Base-by-base conservation (phyloP, 2,113 vertebrate genomes). In the Scomber japonicus region DNA sequence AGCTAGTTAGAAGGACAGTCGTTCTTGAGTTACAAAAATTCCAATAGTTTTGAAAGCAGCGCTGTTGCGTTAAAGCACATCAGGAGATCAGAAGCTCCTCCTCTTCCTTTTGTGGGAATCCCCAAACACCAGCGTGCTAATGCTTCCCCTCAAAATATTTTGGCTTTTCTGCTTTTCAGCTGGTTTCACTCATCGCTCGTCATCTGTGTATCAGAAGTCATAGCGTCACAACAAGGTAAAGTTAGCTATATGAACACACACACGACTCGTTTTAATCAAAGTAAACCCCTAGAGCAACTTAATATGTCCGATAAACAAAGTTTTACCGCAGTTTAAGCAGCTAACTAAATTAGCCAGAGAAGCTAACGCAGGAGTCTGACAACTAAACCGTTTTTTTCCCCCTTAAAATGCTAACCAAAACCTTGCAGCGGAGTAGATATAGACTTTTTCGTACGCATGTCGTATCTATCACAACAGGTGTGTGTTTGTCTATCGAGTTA, bases 101-200 rank as follows among this genome's bases (percentile, higher is more conserved):
- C 44, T 19, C 5, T 30, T 14, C 6, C 16, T 14, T 7, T 5
- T 74, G 5, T 70, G 89, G 88, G 64, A 91, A 75, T 87, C 85
- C 88, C 90, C 90, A 2, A 2, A 44, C 13, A 4, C 40, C 80
- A 92, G 31, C 88, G 90, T 89, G 87, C 31, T 89, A 14, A 27
- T 0, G 1, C 0, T 4, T 0, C 0, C 0, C 0, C 14, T 0
- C 65, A 83, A 69, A 91, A 89, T 80, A 89, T 91, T 92, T 79
- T 77, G 85, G 71, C 30, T 67, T 56, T 21, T 56, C 3, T 0
- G 0, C 3, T 1, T 27, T 63, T n/a, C 3, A 1, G 0, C 11
- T 21, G 3, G 9, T 0, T 4, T 14, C 2, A 0, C 7, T 1
- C 11, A 3, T 0, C 2, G 0, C 45, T 71, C 74, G 78, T 80